A percentile compares a stretch with the other conserved stretches of the same genome.
Conservation (phyloP, 64 coral and sea anemone genomes). For the Pocillopora verrucosa region DNA sequence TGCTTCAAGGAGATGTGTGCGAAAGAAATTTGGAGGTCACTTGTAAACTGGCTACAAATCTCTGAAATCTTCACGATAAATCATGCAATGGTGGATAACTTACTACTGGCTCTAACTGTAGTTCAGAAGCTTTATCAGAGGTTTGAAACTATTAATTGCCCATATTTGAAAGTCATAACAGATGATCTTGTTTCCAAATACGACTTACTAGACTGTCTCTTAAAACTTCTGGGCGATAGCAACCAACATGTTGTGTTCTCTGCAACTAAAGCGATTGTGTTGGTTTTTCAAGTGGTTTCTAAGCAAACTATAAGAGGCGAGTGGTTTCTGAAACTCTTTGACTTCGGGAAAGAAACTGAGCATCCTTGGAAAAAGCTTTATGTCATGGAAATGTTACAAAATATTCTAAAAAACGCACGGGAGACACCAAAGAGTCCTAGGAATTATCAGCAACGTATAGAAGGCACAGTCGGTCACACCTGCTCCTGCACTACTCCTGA, state of each 20-base stretch:
- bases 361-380: slow-evolving; percentile 23
- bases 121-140: slow-evolving; percentile 50
- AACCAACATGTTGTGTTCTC: slow-evolving; percentile 57
- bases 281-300: neutral
- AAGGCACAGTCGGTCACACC: too few relatives aligned
- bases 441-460: neutral
- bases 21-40: neutral
- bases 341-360: slow-evolving; percentile 9
- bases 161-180: slow-evolving; percentile 4
- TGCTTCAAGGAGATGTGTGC: slow-evolving; percentile 24
- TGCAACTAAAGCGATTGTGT: slow-evolving; percentile 22
- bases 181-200: neutral
- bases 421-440: neutral
- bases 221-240: neutral
- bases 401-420: neutral
- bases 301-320: neutral
- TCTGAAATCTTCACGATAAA: neutral
- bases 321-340: slow-evolving; percentile 5
- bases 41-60: neutral
- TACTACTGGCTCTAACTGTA: slow-evolving; percentile 59
- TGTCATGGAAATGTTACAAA: slow-evolving; percentile 10
- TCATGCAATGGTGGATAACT: neutral
- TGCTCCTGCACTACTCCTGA: neutral
- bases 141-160: neutral
- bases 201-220: neutral